phyloP scores from a whole-genome alignment of 2,888 invertebrate species.

The Drosophila meridionalis region DNA sequence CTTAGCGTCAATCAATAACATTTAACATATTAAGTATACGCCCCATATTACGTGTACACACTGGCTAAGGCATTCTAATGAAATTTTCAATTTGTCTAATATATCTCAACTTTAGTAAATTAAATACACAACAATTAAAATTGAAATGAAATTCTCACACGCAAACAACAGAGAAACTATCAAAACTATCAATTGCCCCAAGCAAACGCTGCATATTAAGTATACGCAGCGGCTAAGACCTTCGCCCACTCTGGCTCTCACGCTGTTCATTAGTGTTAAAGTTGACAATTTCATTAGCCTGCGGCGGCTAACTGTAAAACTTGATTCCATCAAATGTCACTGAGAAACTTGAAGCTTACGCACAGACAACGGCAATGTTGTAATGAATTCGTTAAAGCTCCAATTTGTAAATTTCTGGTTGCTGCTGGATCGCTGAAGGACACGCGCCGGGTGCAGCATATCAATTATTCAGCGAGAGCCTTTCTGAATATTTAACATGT shows the following conservation, averaged over 20 bases:
- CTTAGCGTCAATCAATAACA: too few relatives aligned
- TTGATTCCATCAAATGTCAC: neutral
- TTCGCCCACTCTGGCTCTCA: neutral
- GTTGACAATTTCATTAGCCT: neutral
- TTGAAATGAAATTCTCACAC: neutral
- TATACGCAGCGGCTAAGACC: neutral
- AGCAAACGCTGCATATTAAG: neutral
- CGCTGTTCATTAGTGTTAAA: neutral
- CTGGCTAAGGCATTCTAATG: too few relatives aligned
- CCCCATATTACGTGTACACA: too few relatives aligned
- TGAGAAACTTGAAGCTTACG: neutral
- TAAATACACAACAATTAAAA: neutral
- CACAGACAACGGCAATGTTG: neutral
- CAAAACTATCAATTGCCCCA: neutral
- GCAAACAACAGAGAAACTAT: too few relatives aligned
- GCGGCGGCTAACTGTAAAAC: neutral
- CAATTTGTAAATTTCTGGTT: too few relatives aligned
- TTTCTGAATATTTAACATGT: slow-evolving; percentile 14
- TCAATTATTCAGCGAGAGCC: slow-evolving; percentile 3
- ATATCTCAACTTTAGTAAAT: neutral
- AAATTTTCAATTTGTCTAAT: neutral
- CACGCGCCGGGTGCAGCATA: neutral
- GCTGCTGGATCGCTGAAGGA: neutral
- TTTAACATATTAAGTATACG: neutral
- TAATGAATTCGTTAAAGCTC: neutral